A percentile compares a stretch with the other conserved stretches of the same genome.
Evolutionary conservation across 2,888 invertebrate species (phyloP).

Genomic region (Trichopria drosophilae): DNA sequence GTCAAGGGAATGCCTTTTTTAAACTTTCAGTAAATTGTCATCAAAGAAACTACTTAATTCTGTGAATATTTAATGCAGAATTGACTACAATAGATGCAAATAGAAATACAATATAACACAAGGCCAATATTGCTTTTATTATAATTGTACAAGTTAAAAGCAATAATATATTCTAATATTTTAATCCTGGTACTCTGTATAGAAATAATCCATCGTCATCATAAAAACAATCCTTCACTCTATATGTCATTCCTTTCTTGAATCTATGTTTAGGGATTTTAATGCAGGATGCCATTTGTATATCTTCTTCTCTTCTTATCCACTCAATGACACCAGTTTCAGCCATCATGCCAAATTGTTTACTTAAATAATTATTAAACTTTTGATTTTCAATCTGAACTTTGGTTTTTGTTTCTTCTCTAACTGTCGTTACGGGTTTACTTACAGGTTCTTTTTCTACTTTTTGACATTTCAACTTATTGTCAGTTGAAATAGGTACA

Average conservation of each 20-base stretch:
- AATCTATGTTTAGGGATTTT: conserved; percentile 70
- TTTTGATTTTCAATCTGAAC: conserved; percentile 14
- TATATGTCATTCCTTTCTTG: conserved; percentile 70
- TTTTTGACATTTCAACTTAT: too few relatives aligned
- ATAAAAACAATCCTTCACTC: conserved; percentile 78
- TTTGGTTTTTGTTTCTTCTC: conserved; percentile 4
- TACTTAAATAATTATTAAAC: background rate
- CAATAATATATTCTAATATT: too few relatives aligned
- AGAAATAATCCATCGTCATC: conserved; percentile 79
- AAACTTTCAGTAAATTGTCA: too few relatives aligned
- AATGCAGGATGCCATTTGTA: conserved; percentile 62
- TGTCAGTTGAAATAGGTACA: too few relatives aligned
- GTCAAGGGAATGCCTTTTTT: too few relatives aligned
- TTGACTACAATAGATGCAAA: too few relatives aligned
- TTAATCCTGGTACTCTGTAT: conserved; percentile 68
- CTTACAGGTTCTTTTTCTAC: background rate
- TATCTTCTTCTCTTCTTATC: conserved; percentile 47
- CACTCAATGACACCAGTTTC: conserved; percentile 51
- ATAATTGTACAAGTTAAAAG: too few relatives aligned
- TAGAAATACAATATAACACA: too few relatives aligned
- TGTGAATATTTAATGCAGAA: too few relatives aligned
- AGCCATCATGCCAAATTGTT: too few relatives aligned
- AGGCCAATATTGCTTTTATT: too few relatives aligned
- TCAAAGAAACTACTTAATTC: too few relatives aligned
- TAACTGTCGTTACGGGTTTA: background rate